A percentile compares a stretch with the other conserved stretches of the same genome.
phyloP scores from a whole-genome alignment of 2,113 vertebrate species.

The Camelus bactrianus region DNA sequence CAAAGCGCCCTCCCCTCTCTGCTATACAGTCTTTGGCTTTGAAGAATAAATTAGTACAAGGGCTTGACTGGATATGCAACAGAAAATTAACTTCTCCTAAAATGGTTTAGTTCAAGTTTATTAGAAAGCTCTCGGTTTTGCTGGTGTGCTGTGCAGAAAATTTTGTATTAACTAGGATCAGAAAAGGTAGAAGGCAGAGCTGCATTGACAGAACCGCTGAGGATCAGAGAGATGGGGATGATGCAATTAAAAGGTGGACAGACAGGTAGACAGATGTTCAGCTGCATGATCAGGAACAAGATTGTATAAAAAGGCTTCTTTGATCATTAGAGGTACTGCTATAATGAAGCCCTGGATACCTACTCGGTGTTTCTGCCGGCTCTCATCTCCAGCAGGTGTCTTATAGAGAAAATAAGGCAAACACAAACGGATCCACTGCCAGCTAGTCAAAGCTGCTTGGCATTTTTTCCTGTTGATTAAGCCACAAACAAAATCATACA shows the following conservation, averaged over 20 bases:
- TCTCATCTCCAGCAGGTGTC: constrained; percentile 77
- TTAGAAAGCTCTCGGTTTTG: constrained; percentile 73
- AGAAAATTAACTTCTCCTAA: constrained; percentile 74
- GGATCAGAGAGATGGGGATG: constrained; percentile 66
- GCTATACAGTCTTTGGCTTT: constrained; percentile 2
- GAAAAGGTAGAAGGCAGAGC: constrained; percentile 65
- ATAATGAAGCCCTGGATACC: constrained; percentile 79
- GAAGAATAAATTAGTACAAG: constrained; percentile 71
- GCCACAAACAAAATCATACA: constrained; percentile 80
- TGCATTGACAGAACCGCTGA: constrained; percentile 35
- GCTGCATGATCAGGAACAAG: constrained; percentile 76
- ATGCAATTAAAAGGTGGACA: constrained; percentile 84
- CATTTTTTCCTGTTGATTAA: constrained; percentile 72
- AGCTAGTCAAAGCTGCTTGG: constrained; percentile 33
- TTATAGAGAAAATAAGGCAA: constrained; percentile 67
- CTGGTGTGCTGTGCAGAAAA: constrained; percentile 14
- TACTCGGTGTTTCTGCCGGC: constrained; percentile 74
- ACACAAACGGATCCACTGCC: constrained; percentile 71
- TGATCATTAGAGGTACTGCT: constrained; percentile 80
- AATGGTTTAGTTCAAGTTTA: constrained; percentile 81
- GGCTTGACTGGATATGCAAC: constrained; percentile 39
- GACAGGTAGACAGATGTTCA: constrained; percentile 83
- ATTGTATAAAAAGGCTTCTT: constrained; percentile 71
- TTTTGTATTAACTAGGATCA: constrained; percentile 61
- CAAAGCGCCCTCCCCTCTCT: neutral